phyloP scores from a whole-genome alignment of 1,140 invertebrate species.

The Drosophila lacertosa region DNA sequence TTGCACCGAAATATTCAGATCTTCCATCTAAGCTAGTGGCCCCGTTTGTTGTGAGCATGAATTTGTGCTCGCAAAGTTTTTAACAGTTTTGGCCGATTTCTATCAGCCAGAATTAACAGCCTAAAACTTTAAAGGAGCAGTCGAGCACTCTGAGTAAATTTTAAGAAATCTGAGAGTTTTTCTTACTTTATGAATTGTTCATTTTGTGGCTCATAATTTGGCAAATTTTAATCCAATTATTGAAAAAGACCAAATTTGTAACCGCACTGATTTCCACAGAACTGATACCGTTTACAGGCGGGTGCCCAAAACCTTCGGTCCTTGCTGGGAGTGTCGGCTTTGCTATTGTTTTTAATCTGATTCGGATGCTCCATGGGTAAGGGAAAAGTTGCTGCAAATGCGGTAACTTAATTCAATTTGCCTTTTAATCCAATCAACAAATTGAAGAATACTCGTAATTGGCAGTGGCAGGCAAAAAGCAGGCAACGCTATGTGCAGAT shows the following conservation, averaged over 20 bases:
- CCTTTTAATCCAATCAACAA: conserved; percentile 76
- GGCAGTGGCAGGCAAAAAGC: conserved; percentile 26
- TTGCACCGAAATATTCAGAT: conserved; percentile 57
- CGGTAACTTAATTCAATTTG: conserved; percentile 77
- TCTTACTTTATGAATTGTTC: background rate
- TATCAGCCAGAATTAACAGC: conserved; percentile 18
- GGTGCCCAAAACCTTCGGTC: background rate
- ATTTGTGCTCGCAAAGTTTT: conserved; percentile 44
- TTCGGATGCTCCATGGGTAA: background rate
- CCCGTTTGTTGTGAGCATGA: conserved; percentile 4
- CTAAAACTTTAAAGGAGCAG: conserved; percentile 7
- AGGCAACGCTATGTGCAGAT: conserved; percentile 42
- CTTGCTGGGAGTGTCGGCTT: background rate
- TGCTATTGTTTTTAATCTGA: conserved; percentile 24
- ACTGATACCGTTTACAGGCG: conserved; percentile 37
- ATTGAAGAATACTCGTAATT: conserved; percentile 68
- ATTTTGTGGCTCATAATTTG: conserved; percentile 5
- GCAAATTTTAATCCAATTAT: conserved; percentile 64
- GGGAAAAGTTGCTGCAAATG: conserved; percentile 54
- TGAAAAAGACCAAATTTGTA: conserved; percentile 55
- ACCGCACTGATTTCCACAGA: conserved; percentile 54
- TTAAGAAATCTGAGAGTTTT: background rate
- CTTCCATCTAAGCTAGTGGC: conserved; percentile 27
- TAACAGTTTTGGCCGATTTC: conserved; percentile 46
- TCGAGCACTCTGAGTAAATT: background rate